Conservation (phyloP, 2,113 vertebrate genomes). For the Donacobius atricapilla region DNA sequence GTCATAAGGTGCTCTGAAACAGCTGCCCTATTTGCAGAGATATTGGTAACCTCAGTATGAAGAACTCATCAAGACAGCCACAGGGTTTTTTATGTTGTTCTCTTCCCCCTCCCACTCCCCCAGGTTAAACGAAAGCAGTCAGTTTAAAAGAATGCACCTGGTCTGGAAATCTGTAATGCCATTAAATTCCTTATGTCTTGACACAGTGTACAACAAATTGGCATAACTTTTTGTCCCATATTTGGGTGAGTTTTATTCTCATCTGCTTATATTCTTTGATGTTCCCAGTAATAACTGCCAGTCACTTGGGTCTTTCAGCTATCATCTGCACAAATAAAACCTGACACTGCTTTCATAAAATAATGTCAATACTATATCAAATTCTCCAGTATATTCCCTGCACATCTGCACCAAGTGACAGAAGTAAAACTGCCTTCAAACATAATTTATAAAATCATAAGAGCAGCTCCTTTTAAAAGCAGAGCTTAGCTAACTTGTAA, state of each 20-base stretch:
- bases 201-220: not conserved
- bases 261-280: constrained; percentile 58
- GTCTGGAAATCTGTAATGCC: not conserved
- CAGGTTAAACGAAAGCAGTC: not conserved
- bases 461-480: constrained; percentile 33
- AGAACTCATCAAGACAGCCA: not conserved
- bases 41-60: not conserved
- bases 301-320: constrained; percentile 38
- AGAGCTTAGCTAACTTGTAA: constrained; percentile 5
- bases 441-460: constrained; percentile 47
- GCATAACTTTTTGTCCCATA: not conserved
- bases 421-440: constrained; percentile 46
- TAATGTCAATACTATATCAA: constrained; percentile 62
- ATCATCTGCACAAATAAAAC: constrained; percentile 65
- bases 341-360: constrained; percentile 61
- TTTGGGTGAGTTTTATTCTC: constrained; percentile 1
- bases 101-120: too few species aligned
- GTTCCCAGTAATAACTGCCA: constrained; percentile 42
- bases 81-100: accelerated
- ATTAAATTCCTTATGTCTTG: not conserved
- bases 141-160: not conserved
- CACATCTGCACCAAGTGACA: constrained; percentile 47
- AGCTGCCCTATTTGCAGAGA: not conserved
- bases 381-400: constrained; percentile 24
- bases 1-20: not conserved